Evolutionary conservation across 2,888 invertebrate species (phyloP).

Genomic region (Leptura quadrifasciata): DNA sequence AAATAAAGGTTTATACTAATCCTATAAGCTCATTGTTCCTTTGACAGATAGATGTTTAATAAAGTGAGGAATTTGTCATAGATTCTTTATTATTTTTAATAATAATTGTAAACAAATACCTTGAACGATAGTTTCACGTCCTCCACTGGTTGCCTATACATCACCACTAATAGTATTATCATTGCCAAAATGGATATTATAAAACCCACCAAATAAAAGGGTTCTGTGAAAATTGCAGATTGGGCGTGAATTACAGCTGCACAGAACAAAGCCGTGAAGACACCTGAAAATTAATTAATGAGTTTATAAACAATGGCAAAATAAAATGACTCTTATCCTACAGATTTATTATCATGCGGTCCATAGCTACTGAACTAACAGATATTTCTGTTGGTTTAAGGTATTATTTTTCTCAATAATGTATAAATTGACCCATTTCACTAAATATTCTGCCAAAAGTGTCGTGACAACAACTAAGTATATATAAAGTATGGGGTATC

Average conservation of each 20-base stretch:
- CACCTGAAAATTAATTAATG: slow-evolving; percentile 74
- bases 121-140: slow-evolving; percentile 81
- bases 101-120: slow-evolving; percentile 73
- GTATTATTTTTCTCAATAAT: no score
- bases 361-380: no score
- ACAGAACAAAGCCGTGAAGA: slow-evolving; percentile 76
- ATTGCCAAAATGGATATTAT: slow-evolving; percentile 73
- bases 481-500: no score
- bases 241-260: slow-evolving; percentile 72
- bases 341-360: no score
- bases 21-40: background rate
- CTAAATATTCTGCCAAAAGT: no score
- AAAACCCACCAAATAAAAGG: slow-evolving; percentile 67
- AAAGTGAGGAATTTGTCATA: no score
- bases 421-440: no score
- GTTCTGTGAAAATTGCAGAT: slow-evolving; percentile 69
- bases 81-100: background rate
- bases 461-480: no score
- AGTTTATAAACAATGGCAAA: no score
- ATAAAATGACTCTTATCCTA: no score
- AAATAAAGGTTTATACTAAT: background rate
- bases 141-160: slow-evolving; percentile 83
- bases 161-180: slow-evolving; percentile 77
- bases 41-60: background rate
- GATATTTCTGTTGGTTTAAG: no score